Evolutionary conservation across 2,797 vertebrate genomes (phyloP), one percentile per base, ranked within the genome.

Genomic region (Micromesistius poutassou): DNA sequence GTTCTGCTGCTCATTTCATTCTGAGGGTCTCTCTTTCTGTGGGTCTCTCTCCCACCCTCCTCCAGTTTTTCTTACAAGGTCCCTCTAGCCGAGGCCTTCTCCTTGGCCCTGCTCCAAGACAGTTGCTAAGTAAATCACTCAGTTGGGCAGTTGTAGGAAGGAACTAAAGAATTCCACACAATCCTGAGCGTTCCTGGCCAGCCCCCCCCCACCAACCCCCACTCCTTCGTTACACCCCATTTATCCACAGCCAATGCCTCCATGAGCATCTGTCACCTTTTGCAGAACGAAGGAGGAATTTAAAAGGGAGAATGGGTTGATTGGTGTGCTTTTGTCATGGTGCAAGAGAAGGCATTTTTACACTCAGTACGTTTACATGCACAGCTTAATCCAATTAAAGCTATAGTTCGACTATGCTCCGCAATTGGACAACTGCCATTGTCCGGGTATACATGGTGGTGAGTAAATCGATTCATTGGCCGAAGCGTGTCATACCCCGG

Each of bases 121-220:
- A 91, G 93, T 94, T 92, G 93, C 92, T 91, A 90, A 92, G 90
- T 94, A 94, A 94, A 94, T 94, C 93, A 93, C 84, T 90, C 87
- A 83, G 87, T 91, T 86, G 83, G 85, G 86, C 86, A 89, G 84
- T 82, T 78, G 83, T 73, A 82, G 83, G 84, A 89, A 87, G 88
- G 91, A 92, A 90, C 90, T 84, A 82, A 87, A 86, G 89, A 93
- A 93, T 94, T 93, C 92, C 90, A 84, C 87, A 89, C 89, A 46
- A 91, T 92, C 90, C 88, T 83, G 78, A 88, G 80, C 78, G 81
- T 91, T 88, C 87, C 83, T 85, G 86, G 86, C 84, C 86, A 76
- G 55, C 50, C 74, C 78, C 72, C 79, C 76, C 72, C 31, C 72
- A n/a, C 30, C 78, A 25, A 79, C 73, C 80, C 76, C 72, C 36